These are phyloP conservation scores for Nilaparvata lugens DNA, from an alignment of 1,140 invertebrate genomes.

Conservation along the genomic window DNA sequence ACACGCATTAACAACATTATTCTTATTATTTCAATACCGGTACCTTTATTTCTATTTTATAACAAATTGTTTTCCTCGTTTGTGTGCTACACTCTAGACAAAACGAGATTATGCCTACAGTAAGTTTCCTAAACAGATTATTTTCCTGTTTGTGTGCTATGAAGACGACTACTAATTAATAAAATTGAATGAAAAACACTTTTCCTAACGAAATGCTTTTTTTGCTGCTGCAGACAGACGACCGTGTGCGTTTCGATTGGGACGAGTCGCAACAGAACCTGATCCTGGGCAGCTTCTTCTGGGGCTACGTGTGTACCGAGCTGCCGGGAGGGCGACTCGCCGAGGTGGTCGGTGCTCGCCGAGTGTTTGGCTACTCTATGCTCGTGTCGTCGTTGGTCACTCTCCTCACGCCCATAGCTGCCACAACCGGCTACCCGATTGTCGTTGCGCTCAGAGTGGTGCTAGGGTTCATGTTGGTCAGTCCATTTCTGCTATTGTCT, in stretches of 20 bases:
- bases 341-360: slow-evolving; percentile 70
- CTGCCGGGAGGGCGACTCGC: slow-evolving; percentile 76
- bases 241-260: slow-evolving; percentile 48
- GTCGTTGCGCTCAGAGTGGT: slow-evolving; percentile 52
- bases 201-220: too few relatives aligned
- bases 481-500: slow-evolving; percentile 14
- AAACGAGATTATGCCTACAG: too few relatives aligned
- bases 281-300: slow-evolving; percentile 78
- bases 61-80: too few relatives aligned
- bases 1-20: too few relatives aligned
- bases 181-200: too few relatives aligned
- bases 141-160: too few relatives aligned
- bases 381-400: slow-evolving; percentile 71
- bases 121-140: too few relatives aligned
- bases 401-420: slow-evolving; percentile 66
- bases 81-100: too few relatives aligned
- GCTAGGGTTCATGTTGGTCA: slow-evolving; percentile 60
- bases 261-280: slow-evolving; percentile 63
- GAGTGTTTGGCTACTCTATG: slow-evolving; percentile 77
- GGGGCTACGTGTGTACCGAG: slow-evolving; percentile 83
- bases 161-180: too few relatives aligned
- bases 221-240: too few relatives aligned
- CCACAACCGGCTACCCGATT: slow-evolving; percentile 48
- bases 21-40: too few relatives aligned
- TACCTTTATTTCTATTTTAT: too few relatives aligned